Conservation (phyloP, 37 sponge, comb jelly and placozoan genomes). For the Chondrosia reniformis region DNA sequence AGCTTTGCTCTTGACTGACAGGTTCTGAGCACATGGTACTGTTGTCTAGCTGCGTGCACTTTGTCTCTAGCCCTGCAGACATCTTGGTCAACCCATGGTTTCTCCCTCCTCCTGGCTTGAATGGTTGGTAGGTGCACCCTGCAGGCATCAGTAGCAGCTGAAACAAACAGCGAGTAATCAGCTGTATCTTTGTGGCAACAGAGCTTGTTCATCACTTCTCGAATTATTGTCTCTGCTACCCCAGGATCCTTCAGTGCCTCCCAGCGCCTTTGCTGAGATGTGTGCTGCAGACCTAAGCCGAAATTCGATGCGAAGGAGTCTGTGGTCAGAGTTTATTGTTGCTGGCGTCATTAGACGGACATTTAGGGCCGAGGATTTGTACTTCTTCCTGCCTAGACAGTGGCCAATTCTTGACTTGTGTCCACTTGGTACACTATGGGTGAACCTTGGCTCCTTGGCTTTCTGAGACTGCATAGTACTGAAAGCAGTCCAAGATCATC, state of each 20-base stretch:
- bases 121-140: neutral
- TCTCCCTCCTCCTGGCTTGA: neutral
- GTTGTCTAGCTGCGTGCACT: neutral
- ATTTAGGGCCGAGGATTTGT: conserved; percentile 5
- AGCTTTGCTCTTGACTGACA: neutral
- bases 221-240: neutral
- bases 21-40: conserved; percentile 1
- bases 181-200: neutral
- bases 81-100: conserved; percentile 1
- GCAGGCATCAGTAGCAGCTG: neutral
- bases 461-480: neutral
- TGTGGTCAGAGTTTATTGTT: conserved; percentile 2
- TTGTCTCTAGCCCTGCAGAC: neutral
- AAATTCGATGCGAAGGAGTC: neutral
- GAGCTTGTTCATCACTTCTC: neutral
- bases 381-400: conserved; percentile 1
- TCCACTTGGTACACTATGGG: neutral
- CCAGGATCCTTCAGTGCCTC: conserved; percentile 2
- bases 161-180: neutral
- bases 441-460: conserved; percentile 1
- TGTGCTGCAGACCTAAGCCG: conserved; percentile 1
- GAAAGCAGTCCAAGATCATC: neutral
- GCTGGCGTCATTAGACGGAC: neutral
- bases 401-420: conserved; percentile 7
- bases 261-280: neutral